Evolutionary conservation across 2,888 invertebrate species (phyloP).

Genomic region (Notocelia uddmanniana): DNA sequence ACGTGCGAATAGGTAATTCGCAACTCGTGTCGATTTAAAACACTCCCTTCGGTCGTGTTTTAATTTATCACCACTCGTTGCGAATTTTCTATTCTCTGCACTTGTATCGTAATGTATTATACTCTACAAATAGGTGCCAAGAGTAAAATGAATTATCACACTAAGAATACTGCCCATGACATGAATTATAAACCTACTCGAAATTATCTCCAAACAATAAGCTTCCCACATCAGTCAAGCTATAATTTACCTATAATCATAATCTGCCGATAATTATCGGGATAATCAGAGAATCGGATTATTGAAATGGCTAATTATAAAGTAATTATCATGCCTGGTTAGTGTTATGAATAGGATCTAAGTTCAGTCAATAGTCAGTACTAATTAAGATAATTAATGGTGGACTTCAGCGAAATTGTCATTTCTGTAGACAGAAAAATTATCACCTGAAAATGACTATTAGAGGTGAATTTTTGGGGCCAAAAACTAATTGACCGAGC

Average conservation of each 20-base stretch:
- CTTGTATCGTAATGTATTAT: too few species aligned
- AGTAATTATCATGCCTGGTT: constrained; percentile 21
- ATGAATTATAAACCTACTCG: constrained; percentile 27
- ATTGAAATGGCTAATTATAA: constrained; percentile 36
- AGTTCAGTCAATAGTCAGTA: constrained; percentile 3
- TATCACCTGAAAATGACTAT: too few species aligned
- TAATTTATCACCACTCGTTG: too few species aligned
- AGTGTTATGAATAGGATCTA: constrained; percentile 18
- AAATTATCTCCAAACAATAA: constrained; percentile 19
- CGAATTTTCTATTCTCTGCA: too few species aligned
- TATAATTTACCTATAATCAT: constrained; percentile 32
- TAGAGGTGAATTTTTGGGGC: too few species aligned
- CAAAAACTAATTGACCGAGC: too few species aligned
- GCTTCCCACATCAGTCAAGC: constrained; percentile 32
- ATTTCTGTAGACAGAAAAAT: background rate
- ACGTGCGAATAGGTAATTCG: too few species aligned
- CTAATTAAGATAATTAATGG: background rate
- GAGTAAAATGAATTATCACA: constrained; percentile 5
- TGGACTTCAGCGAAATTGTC: background rate
- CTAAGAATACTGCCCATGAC: constrained; percentile 28
- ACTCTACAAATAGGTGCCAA: background rate
- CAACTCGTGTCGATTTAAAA: too few species aligned
- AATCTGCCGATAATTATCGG: constrained; percentile 18
- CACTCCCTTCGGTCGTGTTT: too few species aligned
- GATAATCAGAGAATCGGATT: constrained; percentile 40